phyloP scores from a whole-genome alignment of 2,888 invertebrate genomes.

The Synanthedon myopaeformis region DNA sequence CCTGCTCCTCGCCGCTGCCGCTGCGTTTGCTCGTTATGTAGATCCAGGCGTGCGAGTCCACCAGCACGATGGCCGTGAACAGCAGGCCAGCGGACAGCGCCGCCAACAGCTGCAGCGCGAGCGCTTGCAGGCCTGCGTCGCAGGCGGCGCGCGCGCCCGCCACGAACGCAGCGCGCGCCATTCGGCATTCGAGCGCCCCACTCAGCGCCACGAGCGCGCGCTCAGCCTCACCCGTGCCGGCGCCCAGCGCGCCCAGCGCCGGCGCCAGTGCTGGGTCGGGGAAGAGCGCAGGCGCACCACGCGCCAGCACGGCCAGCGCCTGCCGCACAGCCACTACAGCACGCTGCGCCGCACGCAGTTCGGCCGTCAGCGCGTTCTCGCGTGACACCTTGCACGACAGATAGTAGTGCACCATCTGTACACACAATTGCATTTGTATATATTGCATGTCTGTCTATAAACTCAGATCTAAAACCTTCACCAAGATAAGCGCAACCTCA shows the following conservation, averaged over 20 bases:
- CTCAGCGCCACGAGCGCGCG: constrained; percentile 74
- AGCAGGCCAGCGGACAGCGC: constrained; percentile 89
- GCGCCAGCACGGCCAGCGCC: constrained; percentile 76
- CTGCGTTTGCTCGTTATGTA: constrained; percentile 92
- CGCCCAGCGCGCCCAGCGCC: constrained; percentile 80
- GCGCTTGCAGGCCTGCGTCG: constrained; percentile 82
- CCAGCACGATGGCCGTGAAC: constrained; percentile 92
- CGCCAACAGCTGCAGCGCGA: constrained; percentile 88
- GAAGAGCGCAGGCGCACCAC: constrained; percentile 58
- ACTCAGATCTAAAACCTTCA: too few relatives aligned
- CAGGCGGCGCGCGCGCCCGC: constrained; percentile 85
- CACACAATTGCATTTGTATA: background rate
- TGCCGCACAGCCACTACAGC: constrained; percentile 77
- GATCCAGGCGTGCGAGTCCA: constrained; percentile 97
- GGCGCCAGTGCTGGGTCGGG: constrained; percentile 73
- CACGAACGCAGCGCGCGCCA: constrained; percentile 85
- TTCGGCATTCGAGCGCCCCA: constrained; percentile 85
- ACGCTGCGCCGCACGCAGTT: constrained; percentile 81
- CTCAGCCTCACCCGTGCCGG: constrained; percentile 83
- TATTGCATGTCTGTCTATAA: too few relatives aligned
- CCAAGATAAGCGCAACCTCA: too few relatives aligned
- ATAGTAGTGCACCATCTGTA: constrained; percentile 79
- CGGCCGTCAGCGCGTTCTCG: constrained; percentile 82
- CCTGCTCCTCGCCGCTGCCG: constrained; percentile 87
- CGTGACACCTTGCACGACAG: constrained; percentile 85